Evolutionary conservation across 2,113 vertebrate species (phyloP).

Genomic region (Rhineura floridana): DNA sequence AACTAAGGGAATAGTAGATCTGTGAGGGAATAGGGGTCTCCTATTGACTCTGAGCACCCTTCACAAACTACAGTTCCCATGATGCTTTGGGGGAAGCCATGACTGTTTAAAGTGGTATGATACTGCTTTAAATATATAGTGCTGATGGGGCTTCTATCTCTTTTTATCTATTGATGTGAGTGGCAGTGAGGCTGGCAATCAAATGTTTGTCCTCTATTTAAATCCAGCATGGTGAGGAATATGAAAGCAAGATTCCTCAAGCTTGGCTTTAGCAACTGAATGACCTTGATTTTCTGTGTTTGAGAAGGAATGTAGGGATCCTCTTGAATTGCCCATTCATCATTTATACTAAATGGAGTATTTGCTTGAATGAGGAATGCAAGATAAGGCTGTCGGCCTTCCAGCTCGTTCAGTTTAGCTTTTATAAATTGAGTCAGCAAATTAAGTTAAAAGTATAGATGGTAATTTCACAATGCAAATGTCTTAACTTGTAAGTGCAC

Average conservation of each 20-base stretch:
- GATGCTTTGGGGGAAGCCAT: too few relatives aligned
- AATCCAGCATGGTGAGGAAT: not conserved
- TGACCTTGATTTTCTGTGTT: not conserved
- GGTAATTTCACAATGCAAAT: not conserved
- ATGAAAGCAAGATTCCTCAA: not conserved
- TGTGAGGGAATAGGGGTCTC: too few relatives aligned
- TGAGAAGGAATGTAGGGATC: not conserved
- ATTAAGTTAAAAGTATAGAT: constrained; percentile 13
- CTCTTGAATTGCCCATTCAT: not conserved
- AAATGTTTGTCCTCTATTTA: constrained; percentile 17
- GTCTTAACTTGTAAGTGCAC: constrained; percentile 1
- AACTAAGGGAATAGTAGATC: too few relatives aligned
- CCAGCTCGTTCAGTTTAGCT: not conserved
- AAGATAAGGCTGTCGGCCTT: constrained; percentile 11
- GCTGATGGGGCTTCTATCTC: too few relatives aligned
- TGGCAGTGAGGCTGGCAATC: not conserved
- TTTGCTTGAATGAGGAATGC: not conserved
- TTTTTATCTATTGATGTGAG: not conserved
- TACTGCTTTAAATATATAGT: too few relatives aligned
- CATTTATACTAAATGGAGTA: not conserved
- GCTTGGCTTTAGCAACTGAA: not conserved
- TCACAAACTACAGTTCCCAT: too few relatives aligned
- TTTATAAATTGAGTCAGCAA: constrained; percentile 6
- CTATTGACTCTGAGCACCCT: too few relatives aligned
- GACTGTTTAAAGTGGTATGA: too few relatives aligned